Evolutionary conservation across 2,797 vertebrate genomes (phyloP).

Genomic region (Valencia hispanica): DNA sequence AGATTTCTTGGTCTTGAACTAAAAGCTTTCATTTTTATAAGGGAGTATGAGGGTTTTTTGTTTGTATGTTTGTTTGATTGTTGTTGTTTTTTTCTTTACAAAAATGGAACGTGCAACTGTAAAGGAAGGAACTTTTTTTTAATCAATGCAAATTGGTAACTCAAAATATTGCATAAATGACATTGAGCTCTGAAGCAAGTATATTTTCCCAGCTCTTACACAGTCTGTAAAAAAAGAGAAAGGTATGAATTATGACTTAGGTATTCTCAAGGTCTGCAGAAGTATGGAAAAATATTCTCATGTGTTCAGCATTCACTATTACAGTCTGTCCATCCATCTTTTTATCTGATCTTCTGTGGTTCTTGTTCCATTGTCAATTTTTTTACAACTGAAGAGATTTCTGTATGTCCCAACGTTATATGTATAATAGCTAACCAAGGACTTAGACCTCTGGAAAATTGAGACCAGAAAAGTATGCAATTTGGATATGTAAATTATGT

Average conservation of each 20-base stretch:
- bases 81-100: too few relatives aligned
- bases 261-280: background rate
- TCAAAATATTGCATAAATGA: too few relatives aligned
- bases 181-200: too few relatives aligned
- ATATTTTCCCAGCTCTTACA: too few relatives aligned
- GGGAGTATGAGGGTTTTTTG: too few relatives aligned
- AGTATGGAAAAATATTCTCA: background rate
- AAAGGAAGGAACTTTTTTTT: too few relatives aligned
- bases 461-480: background rate
- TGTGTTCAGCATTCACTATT: background rate
- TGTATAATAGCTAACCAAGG: background rate
- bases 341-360: background rate
- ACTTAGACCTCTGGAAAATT: background rate
- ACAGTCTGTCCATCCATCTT: background rate
- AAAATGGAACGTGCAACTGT: too few relatives aligned
- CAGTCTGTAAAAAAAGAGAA: background rate
- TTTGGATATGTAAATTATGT: background rate
- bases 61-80: too few relatives aligned
- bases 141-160: too few relatives aligned
- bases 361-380: background rate
- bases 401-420: background rate
- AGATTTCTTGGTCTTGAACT: background rate
- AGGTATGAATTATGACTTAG: background rate
- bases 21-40: background rate
- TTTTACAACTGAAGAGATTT: background rate